A percentile compares a stretch with the other conserved stretches of the same genome.
phyloP scores from a whole-genome alignment of 2,797 vertebrate species.

The Anisognathus igniventris region DNA sequence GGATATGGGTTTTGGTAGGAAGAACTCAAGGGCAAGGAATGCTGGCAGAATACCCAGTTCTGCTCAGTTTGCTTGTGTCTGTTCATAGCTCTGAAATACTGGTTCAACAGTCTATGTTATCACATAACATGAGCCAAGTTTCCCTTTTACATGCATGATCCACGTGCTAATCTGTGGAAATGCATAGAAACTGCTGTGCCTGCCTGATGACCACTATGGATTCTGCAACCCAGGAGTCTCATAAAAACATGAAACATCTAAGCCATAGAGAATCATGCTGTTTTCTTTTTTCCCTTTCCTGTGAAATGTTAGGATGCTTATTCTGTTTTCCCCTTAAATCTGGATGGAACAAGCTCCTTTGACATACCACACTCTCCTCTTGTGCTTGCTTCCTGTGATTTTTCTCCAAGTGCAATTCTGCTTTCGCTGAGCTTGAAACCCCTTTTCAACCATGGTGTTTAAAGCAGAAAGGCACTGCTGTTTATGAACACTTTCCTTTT shows the following conservation, averaged over 20 bases:
- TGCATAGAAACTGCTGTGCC: background rate
- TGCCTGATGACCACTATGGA: background rate
- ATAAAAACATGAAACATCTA: background rate
- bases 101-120: background rate
- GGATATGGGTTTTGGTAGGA: background rate
- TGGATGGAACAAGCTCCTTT: background rate
- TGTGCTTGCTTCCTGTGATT: background rate
- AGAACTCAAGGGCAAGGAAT: background rate
- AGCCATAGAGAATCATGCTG: background rate
- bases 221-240: background rate
- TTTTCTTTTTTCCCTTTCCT: background rate
- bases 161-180: background rate
- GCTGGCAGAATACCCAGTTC: background rate
- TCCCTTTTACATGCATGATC: background rate
- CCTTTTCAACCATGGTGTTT: background rate
- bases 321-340: background rate
- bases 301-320: background rate
- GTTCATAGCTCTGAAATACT: background rate
- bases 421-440: background rate
- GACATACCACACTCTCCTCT: rapidly evolving
- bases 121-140: background rate
- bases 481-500: background rate
- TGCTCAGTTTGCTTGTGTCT: background rate
- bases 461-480: background rate
- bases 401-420: background rate